Evolutionary conservation across 2,888 invertebrate species (phyloP), one percentile per base, ranked within the genome.

Genomic region (Drosophila kuntzei): DNA sequence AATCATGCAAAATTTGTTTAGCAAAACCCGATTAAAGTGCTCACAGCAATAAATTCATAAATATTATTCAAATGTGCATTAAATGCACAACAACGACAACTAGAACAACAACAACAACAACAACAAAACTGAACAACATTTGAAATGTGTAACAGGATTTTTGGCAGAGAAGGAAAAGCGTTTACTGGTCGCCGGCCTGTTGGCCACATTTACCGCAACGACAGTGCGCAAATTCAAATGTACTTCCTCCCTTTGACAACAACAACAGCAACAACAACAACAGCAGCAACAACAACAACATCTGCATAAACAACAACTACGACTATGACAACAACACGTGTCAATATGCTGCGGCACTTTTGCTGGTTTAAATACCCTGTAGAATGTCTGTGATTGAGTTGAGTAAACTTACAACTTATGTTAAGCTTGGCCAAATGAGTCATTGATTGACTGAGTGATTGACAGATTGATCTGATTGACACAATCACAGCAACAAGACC

Each of bases 141-240:
- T 39, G 47, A 22, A 57, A 53, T 36, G 27, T 36, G 60, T 44
- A 29, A 44, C 43, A 20, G 18, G 20, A 57, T 41, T 51, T n/a
- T n/a, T 12, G 22, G 39, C 12, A 2, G 27, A 18, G n/a, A 22
- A 34, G 55, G 29, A 12, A 7, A 14, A 49, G 18, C 51, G 50
- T 37, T 37, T 7, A 41, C 22, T 25, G 43, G 34, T 57, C 20
- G 46, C 39, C 62, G 25, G 29, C 9, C 29, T 16, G 12, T 49
- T 53, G 54, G 54, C 72, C 72, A 51, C 71, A 72, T 39, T 54
- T 53, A 72, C 73, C 73, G 51, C 71, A 71, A 25, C 55, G 41
- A 16, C 46, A 60, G 46, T 39, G 60, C 69, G 54, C 60, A 54
- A 54, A 58, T 59, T 53, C 41, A 50, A 55, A 44, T 34, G 37